phyloP scores from a whole-genome alignment of 2,888 invertebrate species.

The Parnassius orleans region DNA sequence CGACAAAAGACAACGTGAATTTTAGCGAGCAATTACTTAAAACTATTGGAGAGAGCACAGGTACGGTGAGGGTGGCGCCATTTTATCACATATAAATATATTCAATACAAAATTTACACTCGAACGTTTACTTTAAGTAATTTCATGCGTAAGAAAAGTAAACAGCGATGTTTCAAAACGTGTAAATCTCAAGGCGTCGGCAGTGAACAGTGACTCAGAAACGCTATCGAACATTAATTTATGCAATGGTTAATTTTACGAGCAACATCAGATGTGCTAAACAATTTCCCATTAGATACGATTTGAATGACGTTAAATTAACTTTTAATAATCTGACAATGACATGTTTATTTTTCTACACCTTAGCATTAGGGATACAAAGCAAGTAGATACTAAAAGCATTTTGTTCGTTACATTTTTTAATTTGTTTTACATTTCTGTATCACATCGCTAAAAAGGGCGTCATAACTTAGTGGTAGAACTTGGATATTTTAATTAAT shows the following conservation, averaged over 20 bases:
- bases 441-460: too few species aligned
- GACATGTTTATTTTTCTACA: too few species aligned
- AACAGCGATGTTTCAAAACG: constrained; percentile 3
- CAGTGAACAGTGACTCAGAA: constrained; percentile 12
- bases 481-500: too few species aligned
- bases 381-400: too few species aligned
- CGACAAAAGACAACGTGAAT: constrained; percentile 39
- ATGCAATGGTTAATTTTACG: constrained; percentile 56
- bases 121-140: constrained; percentile 4
- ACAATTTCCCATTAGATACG: constrained; percentile 10
- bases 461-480: too few species aligned
- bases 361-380: too few species aligned
- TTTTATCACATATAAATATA: constrained; percentile 7
- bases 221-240: constrained; percentile 37
- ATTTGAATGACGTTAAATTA: constrained; percentile 12
- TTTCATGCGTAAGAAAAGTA: not conserved
- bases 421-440: too few species aligned
- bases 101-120: not conserved
- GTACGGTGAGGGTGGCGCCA: not conserved
- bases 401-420: too few species aligned
- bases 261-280: constrained; percentile 39
- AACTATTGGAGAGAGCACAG: not conserved
- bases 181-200: constrained; percentile 12
- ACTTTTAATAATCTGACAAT: not conserved
- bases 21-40: not conserved